phyloP scores from a whole-genome alignment of 1,140 invertebrate genomes.

The Meloidogyne floridensis region DNA sequence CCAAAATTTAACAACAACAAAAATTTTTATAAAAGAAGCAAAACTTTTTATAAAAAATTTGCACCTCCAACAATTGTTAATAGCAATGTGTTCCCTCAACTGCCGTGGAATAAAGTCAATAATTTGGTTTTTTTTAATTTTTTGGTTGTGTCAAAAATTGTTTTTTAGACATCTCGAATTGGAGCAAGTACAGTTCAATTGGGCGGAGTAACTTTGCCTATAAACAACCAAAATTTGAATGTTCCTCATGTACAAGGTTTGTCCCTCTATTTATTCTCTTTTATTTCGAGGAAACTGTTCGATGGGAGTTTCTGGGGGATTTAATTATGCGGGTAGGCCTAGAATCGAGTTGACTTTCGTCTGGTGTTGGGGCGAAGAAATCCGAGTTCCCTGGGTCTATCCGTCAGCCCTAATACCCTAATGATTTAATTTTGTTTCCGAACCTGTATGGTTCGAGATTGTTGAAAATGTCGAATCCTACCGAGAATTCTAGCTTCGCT shows the following conservation, averaged over 20 bases:
- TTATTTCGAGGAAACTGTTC: too few species aligned
- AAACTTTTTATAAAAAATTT: neutral
- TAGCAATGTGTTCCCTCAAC: neutral
- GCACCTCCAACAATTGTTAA: neutral
- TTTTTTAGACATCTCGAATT: neutral
- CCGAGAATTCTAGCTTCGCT: too few species aligned
- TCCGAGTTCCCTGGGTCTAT: too few species aligned
- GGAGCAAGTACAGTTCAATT: neutral
- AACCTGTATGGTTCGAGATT: too few species aligned
- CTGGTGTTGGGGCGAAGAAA: too few species aligned
- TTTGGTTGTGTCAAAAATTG: neutral
- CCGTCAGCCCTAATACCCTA: too few species aligned
- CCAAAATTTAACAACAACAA: constrained; percentile 1
- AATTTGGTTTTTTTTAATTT: neutral
- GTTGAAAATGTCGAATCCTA: too few species aligned
- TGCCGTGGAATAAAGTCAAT: neutral
- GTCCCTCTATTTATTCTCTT: too few species aligned
- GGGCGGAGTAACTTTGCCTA: neutral
- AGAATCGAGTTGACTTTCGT: too few species aligned
- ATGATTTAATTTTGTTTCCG: too few species aligned
- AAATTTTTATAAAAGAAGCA: neutral
- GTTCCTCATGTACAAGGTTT: neutral
- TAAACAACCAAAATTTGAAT: neutral
- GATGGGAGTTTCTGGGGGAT: too few species aligned
- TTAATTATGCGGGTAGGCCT: too few species aligned